These are phyloP conservation scores for Catonia carolina DNA, from an alignment of 2,888 invertebrate species.

Conservation along the genomic window DNA sequence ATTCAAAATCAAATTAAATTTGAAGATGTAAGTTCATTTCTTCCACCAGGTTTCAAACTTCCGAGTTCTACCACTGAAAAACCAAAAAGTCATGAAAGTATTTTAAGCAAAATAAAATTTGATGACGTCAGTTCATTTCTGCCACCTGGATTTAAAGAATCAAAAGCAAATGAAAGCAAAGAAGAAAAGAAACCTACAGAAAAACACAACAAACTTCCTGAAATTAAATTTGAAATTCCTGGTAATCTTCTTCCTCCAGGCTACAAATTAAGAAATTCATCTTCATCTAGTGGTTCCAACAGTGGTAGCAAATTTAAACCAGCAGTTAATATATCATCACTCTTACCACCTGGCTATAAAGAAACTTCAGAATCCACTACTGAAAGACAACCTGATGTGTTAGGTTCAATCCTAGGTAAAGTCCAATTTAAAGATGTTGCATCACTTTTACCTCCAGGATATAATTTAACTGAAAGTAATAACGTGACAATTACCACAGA, in stretches of 20 bases:
- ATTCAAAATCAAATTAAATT: conserved; percentile 46
- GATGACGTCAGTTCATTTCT: conserved; percentile 40
- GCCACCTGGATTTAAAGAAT: conserved; percentile 52
- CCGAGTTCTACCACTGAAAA: conserved; percentile 29
- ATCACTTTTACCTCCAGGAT: conserved; percentile 35
- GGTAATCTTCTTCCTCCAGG: conserved; percentile 50
- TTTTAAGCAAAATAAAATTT: conserved; percentile 38
- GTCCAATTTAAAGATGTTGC: conserved; percentile 39
- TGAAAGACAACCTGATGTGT: conserved; percentile 17
- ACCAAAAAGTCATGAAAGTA: conserved; percentile 30
- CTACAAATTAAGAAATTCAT: conserved; percentile 42
- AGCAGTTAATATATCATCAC: conserved; percentile 18
- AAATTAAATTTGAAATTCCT: conserved; percentile 32
- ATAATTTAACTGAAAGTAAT: conserved; percentile 17
- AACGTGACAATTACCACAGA: conserved; percentile 22
- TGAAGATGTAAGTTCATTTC: conserved; percentile 53
- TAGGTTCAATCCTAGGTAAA: conserved; percentile 38
- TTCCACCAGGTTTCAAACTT: conserved; percentile 61
- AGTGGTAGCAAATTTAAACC: conserved; percentile 14
- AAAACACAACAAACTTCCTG: conserved; percentile 36
- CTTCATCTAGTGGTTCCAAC: not conserved
- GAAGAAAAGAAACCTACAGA: conserved; percentile 22
- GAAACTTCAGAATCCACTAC: conserved; percentile 19
- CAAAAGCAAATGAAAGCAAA: conserved; percentile 20
- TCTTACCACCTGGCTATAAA: conserved; percentile 30